These are phyloP conservation scores for Agrotis ipsilon DNA, from an alignment of 2,888 invertebrate species.

Conservation along the genomic window DNA sequence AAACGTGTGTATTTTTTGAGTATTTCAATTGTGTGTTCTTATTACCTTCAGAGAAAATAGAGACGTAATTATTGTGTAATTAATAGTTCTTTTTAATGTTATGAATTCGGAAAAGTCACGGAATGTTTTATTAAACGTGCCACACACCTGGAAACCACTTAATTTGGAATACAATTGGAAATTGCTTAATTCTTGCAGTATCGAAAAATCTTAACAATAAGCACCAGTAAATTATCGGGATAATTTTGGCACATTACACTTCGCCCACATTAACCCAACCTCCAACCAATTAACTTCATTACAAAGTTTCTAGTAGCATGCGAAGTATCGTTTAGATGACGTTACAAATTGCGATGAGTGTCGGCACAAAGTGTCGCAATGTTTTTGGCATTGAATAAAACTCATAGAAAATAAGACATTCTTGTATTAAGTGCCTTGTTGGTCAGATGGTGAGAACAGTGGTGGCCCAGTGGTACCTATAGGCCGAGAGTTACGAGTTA, in stretches of 20 bases:
- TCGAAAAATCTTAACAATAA: neutral
- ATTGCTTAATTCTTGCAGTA: neutral
- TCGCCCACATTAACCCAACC: neutral
- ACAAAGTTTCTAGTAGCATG: constrained; percentile 26
- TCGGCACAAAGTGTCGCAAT: constrained; percentile 16
- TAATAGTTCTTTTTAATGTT: neutral
- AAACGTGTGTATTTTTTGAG: too few species aligned
- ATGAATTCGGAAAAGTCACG: neutral
- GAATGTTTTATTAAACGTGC: too few species aligned
- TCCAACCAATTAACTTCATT: constrained; percentile 32
- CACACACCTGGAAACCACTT: too few species aligned
- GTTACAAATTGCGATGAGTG: constrained; percentile 29
- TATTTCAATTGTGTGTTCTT: too few species aligned
- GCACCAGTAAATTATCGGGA: neutral
- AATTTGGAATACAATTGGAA: too few species aligned
- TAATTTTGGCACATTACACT: neutral
- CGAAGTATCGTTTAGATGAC: constrained; percentile 43
- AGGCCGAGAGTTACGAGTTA: too few species aligned
- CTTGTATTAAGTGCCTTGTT: too few species aligned
- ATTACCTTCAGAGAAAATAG: too few species aligned
- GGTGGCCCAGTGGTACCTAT: too few species aligned
- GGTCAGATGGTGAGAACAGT: too few species aligned
- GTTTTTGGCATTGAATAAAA: neutral
- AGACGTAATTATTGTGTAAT: too few species aligned
- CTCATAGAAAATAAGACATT: too few species aligned